phyloP scores from a whole-genome alignment of 2,113 vertebrate genomes.

The Salvator merianae region DNA sequence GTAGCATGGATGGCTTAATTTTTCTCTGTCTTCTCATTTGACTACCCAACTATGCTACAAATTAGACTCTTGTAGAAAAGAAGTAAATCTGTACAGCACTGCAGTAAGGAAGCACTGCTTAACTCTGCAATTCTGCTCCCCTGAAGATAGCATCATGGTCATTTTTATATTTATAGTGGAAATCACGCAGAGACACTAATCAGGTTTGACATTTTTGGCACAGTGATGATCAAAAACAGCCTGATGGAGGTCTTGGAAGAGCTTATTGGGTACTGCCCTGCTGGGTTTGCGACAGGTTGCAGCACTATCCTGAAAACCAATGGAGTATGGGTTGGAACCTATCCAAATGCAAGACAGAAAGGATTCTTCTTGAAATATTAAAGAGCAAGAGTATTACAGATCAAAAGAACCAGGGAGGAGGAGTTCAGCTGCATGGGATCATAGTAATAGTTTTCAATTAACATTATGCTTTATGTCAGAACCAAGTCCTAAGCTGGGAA shows the following conservation, averaged over 20 bases:
- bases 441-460: neutral
- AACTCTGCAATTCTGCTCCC: slow-evolving; percentile 13
- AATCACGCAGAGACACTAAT: neutral
- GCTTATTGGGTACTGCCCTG: neutral
- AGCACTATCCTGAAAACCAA: neutral
- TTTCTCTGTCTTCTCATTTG: neutral
- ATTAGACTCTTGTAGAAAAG: slow-evolving; percentile 4
- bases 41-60: slow-evolving; percentile 3
- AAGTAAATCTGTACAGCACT: neutral
- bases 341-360: neutral
- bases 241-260: neutral
- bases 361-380: neutral
- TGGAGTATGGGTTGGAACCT: neutral
- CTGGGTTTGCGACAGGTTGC: neutral
- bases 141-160: slow-evolving; percentile 7
- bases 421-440: neutral
- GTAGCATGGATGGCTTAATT: neutral
- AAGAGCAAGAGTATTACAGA: neutral
- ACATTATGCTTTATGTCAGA: neutral
- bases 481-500: neutral
- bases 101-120: slow-evolving; percentile 12
- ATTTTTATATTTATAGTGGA: neutral
- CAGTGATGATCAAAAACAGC: neutral
- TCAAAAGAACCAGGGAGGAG: neutral
- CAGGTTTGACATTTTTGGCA: neutral